phyloP scores from a whole-genome alignment of 1,140 invertebrate genomes.

The Hypsibius dujardini region DNA sequence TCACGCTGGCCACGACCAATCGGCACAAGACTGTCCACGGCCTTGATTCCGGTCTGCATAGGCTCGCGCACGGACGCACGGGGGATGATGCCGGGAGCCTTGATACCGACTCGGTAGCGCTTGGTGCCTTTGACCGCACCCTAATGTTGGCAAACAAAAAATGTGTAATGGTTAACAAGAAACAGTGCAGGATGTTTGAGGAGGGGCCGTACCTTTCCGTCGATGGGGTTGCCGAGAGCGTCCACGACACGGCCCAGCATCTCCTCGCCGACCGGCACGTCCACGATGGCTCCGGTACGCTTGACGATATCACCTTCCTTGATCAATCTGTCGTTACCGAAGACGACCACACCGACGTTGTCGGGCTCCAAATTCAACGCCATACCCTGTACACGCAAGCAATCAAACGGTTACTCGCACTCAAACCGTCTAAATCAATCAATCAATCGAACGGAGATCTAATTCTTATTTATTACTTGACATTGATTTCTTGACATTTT shows the following conservation, averaged over 20 bases:
- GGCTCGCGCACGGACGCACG: conserved; percentile 95
- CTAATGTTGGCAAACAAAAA: conserved; percentile 18
- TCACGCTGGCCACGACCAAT: conserved; percentile 99
- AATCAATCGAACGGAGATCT: no score
- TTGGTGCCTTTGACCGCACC: conserved; percentile 24
- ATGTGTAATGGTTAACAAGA: conserved; percentile 11
- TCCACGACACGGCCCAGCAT: conserved; percentile 94
- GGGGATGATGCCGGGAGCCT: conserved; percentile 98
- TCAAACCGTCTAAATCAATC: conserved; percentile 4
- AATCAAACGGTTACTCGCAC: conserved; percentile 19
- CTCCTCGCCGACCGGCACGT: conserved; percentile 90
- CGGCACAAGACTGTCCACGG: conserved; percentile 93
- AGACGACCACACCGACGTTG: conserved; percentile 99
- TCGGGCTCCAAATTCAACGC: conserved; percentile 99
- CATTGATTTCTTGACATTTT: no score
- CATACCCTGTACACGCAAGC: conserved; percentile 64
- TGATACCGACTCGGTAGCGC: conserved; percentile 71
- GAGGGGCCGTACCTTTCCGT: conserved; percentile 58
- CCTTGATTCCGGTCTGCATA: conserved; percentile 99
- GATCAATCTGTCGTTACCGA: conserved; percentile 99
- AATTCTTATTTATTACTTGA: no score
- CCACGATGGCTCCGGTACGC: conserved; percentile 97
- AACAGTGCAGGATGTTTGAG: neutral
- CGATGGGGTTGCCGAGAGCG: conserved; percentile 90
- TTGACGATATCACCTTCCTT: conserved; percentile 99